Base-by-base conservation (phyloP, 2,888 invertebrate species). In the Crioceris asparagi region DNA sequence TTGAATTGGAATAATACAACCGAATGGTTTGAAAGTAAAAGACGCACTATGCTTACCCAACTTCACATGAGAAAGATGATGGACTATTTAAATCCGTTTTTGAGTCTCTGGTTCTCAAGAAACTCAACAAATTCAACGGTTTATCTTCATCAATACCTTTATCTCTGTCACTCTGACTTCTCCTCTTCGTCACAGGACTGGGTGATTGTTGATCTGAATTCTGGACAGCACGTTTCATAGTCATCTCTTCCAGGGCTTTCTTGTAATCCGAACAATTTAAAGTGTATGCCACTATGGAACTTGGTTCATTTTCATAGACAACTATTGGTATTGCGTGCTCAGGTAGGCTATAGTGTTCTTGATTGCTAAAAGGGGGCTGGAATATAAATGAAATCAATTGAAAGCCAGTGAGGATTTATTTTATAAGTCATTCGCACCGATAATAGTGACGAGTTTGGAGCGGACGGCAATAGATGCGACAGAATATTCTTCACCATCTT, bases 221-320 rank as follows among this genome's bases (percentile, higher is more conserved):
- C 23, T 43, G 33, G n/a, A n/a, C n/a, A 6, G 35, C 21, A 32
- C 49, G 50, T 33, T 50, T 56, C 31, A 45, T 51, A 6, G 44
- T 61, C 1, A 61, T 41, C 29, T 72, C 74, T 11, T 71, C 70
- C n/a, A 79, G 56, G 1, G 70, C 62, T 33, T 69, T 71, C 47
- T 77, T 77, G 56, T 87, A 86, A 35, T 84, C 83, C 10, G 62
- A 62, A 0, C 81, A 81, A 40, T 78, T 78, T 15, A 92, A 64
- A 1, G 85, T 77, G 56, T 85, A 87, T 0, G 90, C 85, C 41
- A 92, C 83, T 35, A 91, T 80, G 0, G 87, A 88, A 45, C 86
- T 84, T 0, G 82, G 78, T 60, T 90, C 86, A 26, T 72, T 74
- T 57, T 88, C 87, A 49, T 79, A 79, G 1, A 90, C 81, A 2